Evolutionary conservation across 2,113 vertebrate genomes (phyloP), one percentile per base, ranked within the genome.

Genomic region (Paralichthys olivaceus): DNA sequence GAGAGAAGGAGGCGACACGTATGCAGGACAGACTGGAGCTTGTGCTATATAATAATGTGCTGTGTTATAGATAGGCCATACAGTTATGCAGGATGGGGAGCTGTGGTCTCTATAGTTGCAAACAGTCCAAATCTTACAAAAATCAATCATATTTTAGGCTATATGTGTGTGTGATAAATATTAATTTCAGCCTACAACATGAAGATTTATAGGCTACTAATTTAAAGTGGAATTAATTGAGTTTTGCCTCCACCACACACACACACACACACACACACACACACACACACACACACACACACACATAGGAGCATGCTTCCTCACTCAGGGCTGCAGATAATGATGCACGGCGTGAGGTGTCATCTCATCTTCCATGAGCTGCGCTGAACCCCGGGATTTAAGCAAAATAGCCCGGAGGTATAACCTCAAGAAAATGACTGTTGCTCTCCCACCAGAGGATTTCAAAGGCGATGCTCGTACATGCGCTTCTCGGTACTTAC

Each of bases 361-460:
- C 90, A 87, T 87, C 64, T 77, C 80, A 72, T 84, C 62, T 77
- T 76, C 57, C 62, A 53, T 68, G 79, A 84, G 80, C 69, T 60
- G 4, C 74, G 34, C 69, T 40, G 72, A 85, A 67, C 15, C 53
- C 71, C 69, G 59, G 62, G 77, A 63, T 91, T 89, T 53, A 78
- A 87, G 60, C 77, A 71, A 85, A 92, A 91, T 83, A 90, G 91
- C 91, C 91, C 81, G 29, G 77, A 75, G 90, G 78, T 88, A 88
- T 78, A 87, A 84, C 81, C 87, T 80, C 72, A 66, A 83, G 81
- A 90, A 91, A 89, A 88, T 74, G 87, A 77, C 90, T 92, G 89
- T 90, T 90, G 87, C 87, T 82, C 80, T 79, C 90, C 84, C 90
- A 76, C 89, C 69, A 79, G 86, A 88, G 85, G 84, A 81, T 90